A percentile compares a stretch with the other conserved stretches of the same genome.
These are phyloP conservation scores for Lerema accius DNA, from an alignment of 1,140 invertebrate species.

Conservation along the genomic window DNA sequence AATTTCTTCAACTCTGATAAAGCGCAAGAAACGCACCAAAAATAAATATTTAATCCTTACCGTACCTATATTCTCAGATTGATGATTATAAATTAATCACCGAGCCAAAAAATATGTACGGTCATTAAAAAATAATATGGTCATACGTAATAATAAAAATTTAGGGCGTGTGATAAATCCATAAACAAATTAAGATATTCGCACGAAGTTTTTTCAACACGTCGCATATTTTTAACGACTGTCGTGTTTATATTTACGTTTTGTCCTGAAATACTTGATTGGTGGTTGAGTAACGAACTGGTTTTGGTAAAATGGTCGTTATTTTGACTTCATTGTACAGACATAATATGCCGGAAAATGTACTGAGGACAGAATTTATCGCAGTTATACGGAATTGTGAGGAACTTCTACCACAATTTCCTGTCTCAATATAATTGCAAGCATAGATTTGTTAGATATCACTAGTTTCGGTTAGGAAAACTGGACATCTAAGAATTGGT, in stretches of 20 bases:
- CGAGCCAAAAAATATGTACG: background rate
- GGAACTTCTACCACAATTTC: no score
- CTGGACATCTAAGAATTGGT: no score
- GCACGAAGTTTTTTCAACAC: constrained; percentile 34
- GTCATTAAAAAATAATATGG: constrained; percentile 2
- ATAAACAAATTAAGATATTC: constrained; percentile 46
- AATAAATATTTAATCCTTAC: no score
- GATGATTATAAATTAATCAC: no score
- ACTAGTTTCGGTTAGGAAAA: no score
- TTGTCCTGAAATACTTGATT: constrained; percentile 38
- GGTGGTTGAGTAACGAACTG: background rate
- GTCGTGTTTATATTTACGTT: constrained; percentile 41
- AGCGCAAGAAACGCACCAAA: no score
- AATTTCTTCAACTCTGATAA: no score
- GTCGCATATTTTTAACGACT: constrained; percentile 27
- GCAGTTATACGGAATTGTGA: no score
- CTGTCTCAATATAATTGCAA: no score
- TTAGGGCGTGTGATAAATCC: constrained; percentile 42
- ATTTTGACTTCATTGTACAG: constrained; percentile 15
- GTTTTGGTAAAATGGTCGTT: background rate
- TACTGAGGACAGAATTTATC: no score
- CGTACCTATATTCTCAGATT: no score
- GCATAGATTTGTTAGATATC: no score
- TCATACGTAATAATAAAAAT: constrained; percentile 26
- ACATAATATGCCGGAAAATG: constrained; percentile 12